Evolutionary conservation across 2,113 vertebrate genomes (phyloP).

Genomic region (Tenrec ecaudatus): DNA sequence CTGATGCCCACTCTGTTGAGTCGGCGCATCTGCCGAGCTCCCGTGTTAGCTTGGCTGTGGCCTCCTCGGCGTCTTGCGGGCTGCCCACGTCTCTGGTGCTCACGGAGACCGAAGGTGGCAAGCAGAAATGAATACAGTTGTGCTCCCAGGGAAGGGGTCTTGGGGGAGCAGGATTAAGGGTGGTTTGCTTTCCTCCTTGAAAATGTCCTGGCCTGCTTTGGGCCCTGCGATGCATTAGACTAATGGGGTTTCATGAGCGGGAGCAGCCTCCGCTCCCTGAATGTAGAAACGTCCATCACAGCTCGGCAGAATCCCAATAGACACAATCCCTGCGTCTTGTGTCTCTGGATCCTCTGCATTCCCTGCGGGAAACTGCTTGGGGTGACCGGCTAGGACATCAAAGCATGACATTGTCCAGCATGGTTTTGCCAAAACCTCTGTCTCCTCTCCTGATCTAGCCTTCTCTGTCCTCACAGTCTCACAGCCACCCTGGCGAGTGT

Average conservation of each 20-base stretch:
- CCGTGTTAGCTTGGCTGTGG: slow-evolving; percentile 47
- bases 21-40: slow-evolving; percentile 49
- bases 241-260: not conserved
- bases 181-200: slow-evolving; percentile 49
- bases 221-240: slow-evolving; percentile 20
- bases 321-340: not conserved
- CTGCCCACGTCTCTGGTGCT: slow-evolving; percentile 40
- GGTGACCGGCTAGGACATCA: not conserved
- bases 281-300: not conserved
- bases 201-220: slow-evolving; percentile 9
- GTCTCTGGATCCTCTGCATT: not conserved
- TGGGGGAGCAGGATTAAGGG: not conserved
- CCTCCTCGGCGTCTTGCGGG: slow-evolving; percentile 49
- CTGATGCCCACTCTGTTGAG: not conserved
- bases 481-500: slow-evolving; percentile 98
- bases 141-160: not conserved
- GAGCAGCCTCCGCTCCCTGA: not conserved
- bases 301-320: not conserved
- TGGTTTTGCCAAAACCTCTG: not conserved
- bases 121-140: slow-evolving; percentile 7
- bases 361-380: not conserved
- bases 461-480: slow-evolving; percentile 88
- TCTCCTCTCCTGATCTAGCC: slow-evolving; percentile 27
- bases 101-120: not conserved
- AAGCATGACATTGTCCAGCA: not conserved